These are phyloP conservation scores for Prinia subflava DNA, from an alignment of 2,113 vertebrate species.

Conservation along the genomic window DNA sequence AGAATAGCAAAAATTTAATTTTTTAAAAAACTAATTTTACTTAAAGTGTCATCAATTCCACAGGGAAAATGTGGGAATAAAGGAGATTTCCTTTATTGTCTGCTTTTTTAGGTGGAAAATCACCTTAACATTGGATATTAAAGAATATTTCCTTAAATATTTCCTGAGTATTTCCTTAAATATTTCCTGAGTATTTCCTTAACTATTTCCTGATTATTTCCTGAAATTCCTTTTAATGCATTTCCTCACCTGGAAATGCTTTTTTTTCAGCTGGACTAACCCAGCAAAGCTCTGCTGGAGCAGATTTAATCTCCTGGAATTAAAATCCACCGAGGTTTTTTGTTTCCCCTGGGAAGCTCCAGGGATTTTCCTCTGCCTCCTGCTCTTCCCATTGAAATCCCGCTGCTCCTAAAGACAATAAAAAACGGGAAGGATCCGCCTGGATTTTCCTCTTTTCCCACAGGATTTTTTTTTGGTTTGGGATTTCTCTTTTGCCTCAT, in stretches of 20 bases:
- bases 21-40: fast-evolving
- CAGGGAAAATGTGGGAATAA: not conserved
- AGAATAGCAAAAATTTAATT: fast-evolving
- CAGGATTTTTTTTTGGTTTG: fast-evolving
- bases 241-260: not conserved
- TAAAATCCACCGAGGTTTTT: not conserved
- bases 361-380: not conserved
- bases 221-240: not conserved
- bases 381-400: not conserved
- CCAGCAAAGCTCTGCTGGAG: not conserved
- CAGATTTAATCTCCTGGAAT: not conserved
- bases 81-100: not conserved
- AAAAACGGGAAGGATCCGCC: not conserved
- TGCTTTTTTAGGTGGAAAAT: not conserved
- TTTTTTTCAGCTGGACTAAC: not conserved
- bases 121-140: not conserved
- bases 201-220: not conserved
- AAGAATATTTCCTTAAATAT: not conserved
- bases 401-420: fast-evolving
- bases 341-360: not conserved
- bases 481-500: not conserved
- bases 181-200: not conserved
- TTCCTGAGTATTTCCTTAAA: not conserved
- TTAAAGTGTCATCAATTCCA: not conserved
- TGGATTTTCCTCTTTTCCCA: not conserved